Base-by-base conservation (phyloP, 2,113 vertebrate species). In the Picathartes gymnocephalus region DNA sequence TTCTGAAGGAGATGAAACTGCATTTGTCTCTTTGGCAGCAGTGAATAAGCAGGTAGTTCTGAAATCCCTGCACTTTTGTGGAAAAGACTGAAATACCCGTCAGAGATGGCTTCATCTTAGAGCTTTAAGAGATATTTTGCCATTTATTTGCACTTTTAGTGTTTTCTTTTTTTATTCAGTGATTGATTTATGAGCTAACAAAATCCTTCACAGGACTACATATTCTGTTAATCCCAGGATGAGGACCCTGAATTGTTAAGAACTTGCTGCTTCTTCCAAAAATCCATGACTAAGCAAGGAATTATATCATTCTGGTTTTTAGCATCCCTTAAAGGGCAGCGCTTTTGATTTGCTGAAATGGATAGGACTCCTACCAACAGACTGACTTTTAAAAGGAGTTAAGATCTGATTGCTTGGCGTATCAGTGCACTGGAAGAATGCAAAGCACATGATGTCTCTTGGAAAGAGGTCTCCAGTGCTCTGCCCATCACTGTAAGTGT, bases 21-120 rank as follows among this genome's bases (percentile, higher is more conserved):
- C 21, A 8, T 93, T 91, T 90, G 51, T 90, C 20, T 91, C 45
- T 95, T 83, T 95, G 89, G 77, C 86, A 91, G 74, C 78, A 68
- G 50, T 23, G 35, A 77, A 77, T 61, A 71, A 89, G 70, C 80
- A 95, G 73, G 91, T 96, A 86, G 61, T 86, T 95, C 65, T 5
- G 7, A 94, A 93, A 92, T 92, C 73, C 54, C 22, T 1, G 0
- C 48, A 69, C 53, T 91, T 94, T 18, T 82, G 48, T 89, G 79
- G 58, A 77, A 91, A 86, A 50, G 73, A 80, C 22, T 79, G 62
- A 92, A 86, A 61, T 76, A 89, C 54, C 53, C n/a, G 93, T 95
- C 73, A 92, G 79, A 77, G 89, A 79, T 93, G 25, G 80, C 77
- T 91, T 95, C 64, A 92, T 57, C 28, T 22, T 30, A 71, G 56